Evolutionary conservation across 1,140 invertebrate species (phyloP).

Genomic region (Papilio aristodemus): DNA sequence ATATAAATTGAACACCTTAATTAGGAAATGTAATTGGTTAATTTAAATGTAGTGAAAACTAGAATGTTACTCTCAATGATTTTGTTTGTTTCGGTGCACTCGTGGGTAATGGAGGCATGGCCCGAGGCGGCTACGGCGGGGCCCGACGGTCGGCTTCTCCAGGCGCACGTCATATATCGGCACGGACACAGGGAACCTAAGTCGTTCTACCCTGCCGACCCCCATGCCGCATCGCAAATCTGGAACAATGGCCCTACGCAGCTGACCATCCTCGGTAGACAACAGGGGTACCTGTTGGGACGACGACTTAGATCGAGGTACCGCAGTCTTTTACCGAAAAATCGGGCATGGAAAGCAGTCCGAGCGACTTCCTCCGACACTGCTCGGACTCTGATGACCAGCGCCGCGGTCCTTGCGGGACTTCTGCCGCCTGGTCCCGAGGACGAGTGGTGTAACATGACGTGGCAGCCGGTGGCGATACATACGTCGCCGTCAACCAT

Average conservation of each 20-base stretch:
- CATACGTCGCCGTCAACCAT: background rate
- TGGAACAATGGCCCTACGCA: slow-evolving; percentile 43
- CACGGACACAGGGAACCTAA: slow-evolving; percentile 41
- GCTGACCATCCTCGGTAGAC: slow-evolving; percentile 38
- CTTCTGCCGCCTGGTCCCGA: slow-evolving; percentile 33
- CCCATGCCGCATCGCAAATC: slow-evolving; percentile 29
- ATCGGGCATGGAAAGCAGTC: slow-evolving; percentile 29
- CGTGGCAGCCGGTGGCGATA: slow-evolving; percentile 37
- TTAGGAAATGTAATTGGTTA: no score
- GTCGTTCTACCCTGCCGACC: slow-evolving; percentile 37
- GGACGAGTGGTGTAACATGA: slow-evolving; percentile 23
- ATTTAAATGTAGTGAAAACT: background rate
- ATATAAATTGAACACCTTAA: background rate
- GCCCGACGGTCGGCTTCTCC: slow-evolving; percentile 30
- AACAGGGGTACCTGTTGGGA: slow-evolving; percentile 38
- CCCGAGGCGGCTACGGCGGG: background rate
- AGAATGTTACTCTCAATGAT: background rate
- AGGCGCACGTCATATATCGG: slow-evolving; percentile 41
- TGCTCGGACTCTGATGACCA: slow-evolving; percentile 37
- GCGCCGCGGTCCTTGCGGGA: slow-evolving; percentile 32
- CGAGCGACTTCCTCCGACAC: slow-evolving; percentile 39
- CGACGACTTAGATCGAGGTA: slow-evolving; percentile 35
- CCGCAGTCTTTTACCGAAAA: slow-evolving; percentile 29
- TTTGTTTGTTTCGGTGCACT: background rate
- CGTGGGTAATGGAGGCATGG: background rate